Conservation (phyloP, 2,113 vertebrate genomes). For the Tetrax tetrax region DNA sequence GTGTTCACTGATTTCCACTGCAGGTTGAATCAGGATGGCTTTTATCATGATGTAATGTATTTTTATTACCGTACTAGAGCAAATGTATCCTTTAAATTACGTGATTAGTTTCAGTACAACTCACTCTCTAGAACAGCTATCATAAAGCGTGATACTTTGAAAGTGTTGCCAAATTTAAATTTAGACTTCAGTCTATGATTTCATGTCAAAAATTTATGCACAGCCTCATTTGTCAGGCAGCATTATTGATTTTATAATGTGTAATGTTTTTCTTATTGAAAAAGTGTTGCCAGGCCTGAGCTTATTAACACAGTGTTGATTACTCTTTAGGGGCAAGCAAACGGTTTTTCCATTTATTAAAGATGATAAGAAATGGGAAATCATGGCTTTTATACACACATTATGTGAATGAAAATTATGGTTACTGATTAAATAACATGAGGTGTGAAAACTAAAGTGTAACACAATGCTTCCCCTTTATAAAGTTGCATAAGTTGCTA, state of each 20-base stretch:
- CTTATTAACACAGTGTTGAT: constrained; percentile 72
- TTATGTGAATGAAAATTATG: constrained; percentile 57
- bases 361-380: constrained; percentile 56
- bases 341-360: constrained; percentile 54
- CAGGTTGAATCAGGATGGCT: constrained; percentile 53
- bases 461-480: constrained; percentile 18
- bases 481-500: background rate
- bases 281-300: constrained; percentile 58
- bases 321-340: constrained; percentile 65
- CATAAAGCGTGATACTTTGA: constrained; percentile 52
- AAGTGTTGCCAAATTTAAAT: constrained; percentile 65
- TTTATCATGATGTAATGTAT: constrained; percentile 48
- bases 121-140: constrained; percentile 53
- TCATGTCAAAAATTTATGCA: constrained; percentile 63
- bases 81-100: constrained; percentile 66
- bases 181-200: constrained; percentile 57
- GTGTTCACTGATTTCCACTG: constrained; percentile 21
- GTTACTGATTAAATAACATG: constrained; percentile 62
- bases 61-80: constrained; percentile 39
- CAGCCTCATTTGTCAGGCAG: constrained; percentile 65
- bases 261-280: constrained; percentile 66
- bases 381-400: constrained; percentile 17
- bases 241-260: constrained; percentile 73
- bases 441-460: constrained; percentile 53
- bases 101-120: constrained; percentile 58